Base-by-base conservation (phyloP, 2,113 vertebrate species). In the Mastomys natalensis region DNA sequence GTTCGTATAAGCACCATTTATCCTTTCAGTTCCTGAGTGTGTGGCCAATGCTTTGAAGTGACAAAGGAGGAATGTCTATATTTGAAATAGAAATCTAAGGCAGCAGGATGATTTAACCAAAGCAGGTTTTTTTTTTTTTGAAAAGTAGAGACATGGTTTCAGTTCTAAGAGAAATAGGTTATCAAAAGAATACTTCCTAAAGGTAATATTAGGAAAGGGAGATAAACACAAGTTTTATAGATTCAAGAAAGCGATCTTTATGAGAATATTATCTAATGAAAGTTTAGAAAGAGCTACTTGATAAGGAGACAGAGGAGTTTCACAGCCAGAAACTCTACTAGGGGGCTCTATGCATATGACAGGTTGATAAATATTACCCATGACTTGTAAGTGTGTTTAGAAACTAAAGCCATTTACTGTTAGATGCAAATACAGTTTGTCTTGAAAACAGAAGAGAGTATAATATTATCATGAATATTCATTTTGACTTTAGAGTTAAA, bases 51-150 rank as follows among this genome's bases (percentile, higher is more conserved):
- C 45, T 89, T 93, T 87, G 72, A 96, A 95, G 64, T 76, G 53
- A 89, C 51, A 95, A 31, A 87, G 13, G 4, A 34, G 48, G 45
- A 80, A 4, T 85, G 1, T 87, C 77, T 86, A 15, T 89, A 87
- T 70, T 95, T 97, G 91, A 92, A 84, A 77, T 6, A 73, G 77
- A 93, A 37, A 93, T 93, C 74, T 94, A 78, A 94, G 81, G 87
- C 87, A 87, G 15, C 55, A 16, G 29, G 53, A 73, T 91, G 17
- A 7, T 37, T 94, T 87, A 92, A 51, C 70, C 51, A 92, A 89
- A 62, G n/a, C 24, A 94, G 60, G 55, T 72, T 55, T 95, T 80
- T 76, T 62, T 72, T 55, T 95, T 80, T 76, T 37, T n/a, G 16
- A 94, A 80, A 95, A 95, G 78, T 34, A 94, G 78, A 89, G 73